Base-by-base conservation (phyloP, 2,888 invertebrate genomes). In the Acheta domesticus region DNA sequence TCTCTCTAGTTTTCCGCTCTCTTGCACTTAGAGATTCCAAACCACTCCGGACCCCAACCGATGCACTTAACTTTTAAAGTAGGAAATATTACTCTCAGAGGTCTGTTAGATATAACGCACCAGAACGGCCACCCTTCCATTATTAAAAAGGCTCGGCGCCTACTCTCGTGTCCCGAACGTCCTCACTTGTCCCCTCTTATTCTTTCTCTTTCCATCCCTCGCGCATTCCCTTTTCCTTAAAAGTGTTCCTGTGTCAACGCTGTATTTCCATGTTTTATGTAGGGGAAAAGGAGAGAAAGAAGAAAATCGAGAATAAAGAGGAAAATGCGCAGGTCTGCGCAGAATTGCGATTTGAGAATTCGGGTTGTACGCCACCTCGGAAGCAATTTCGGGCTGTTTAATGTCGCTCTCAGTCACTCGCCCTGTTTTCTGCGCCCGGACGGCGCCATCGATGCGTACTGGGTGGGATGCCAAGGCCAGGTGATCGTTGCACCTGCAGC, bases 251-350 rank as follows among this genome's bases (percentile, higher is more conserved):
- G 62, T 62, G 62, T 62, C 62, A 62, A 62, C 62, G 62, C 62
- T 62, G 62, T 62, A 62, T 62, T 62, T 62, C 62, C 62, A 62
- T 62, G 62, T 62, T 62, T 62, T 62, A 62, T 62, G 62, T 62
- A n/a, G n/a, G 62, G n/a, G 62, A 62, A 62, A 14, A 62, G 62
- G n/a, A 62, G 62, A 62, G 62, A 62, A 62, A 1, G 62, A 62
- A 19, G 0, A 62, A n/a, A 62, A 12, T 0, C 62, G n/a, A 19
- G 62, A n/a, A 62, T 36, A 36, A 62, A 16, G 62, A 62, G 1
- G n/a, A 62, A 62, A n/a, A 12, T 19, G 62, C 14, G 36, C 14
- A 1, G 3, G 62, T n/a, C 62, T 62, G 62, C 14, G 14, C 62
- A n/a, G 62, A 62, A 62, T 62, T 62, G 62, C 62, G 62, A 62